Base-by-base conservation (phyloP, 2,797 vertebrate species). In the Sebastes reedi region DNA sequence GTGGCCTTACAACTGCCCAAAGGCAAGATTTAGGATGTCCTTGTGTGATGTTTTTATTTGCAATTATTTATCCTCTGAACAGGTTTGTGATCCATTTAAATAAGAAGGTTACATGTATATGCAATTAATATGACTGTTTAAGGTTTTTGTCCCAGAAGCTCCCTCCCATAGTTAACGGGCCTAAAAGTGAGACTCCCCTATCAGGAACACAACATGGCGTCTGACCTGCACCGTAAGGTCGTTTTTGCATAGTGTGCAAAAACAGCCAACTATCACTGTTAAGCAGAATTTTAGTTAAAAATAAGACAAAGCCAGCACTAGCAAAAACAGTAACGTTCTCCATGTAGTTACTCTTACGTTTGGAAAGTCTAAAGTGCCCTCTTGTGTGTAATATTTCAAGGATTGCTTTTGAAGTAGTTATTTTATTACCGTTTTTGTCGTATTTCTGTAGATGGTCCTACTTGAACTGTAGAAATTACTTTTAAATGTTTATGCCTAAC, bases 81-180 rank as follows among this genome's bases (percentile, higher is more conserved):
- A 82, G 79, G 70, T 83, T 54, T 82, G 74, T 85, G 79, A 88
- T 86, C 78, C 75, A 80, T 72, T 83, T 68, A 22, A 79, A 74
- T 64, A 86, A 77, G 82, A 90, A 91, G 80, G 90, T 90, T 88
- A 74, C 61, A 82, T 89, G 64, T 85, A 90, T 94, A 92, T 95
- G 94, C 92, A 95, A 93, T 90, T 89, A 86, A 60, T 72, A 71
- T 79, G 89, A 89, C 88, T 93, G 88, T 92, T 91, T 85, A 76
- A 79, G 59, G 75, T 77, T 79, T 29, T 52, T 70, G 69, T 75
- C 69, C 69, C 66, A 79, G 72, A 55, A 61, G 25, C 56, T 73
- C 67, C 36, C 39, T 68, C 67, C 18, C 22, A 5, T 72, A 65
- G 64, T 32, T 67, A 29, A 30, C 4, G 3, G 59, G 56, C 36